A percentile compares a stretch with the other conserved stretches of the same genome.
Conservation (phyloP, 2,797 vertebrate genomes). For the Chaenodraco wilsoni region DNA sequence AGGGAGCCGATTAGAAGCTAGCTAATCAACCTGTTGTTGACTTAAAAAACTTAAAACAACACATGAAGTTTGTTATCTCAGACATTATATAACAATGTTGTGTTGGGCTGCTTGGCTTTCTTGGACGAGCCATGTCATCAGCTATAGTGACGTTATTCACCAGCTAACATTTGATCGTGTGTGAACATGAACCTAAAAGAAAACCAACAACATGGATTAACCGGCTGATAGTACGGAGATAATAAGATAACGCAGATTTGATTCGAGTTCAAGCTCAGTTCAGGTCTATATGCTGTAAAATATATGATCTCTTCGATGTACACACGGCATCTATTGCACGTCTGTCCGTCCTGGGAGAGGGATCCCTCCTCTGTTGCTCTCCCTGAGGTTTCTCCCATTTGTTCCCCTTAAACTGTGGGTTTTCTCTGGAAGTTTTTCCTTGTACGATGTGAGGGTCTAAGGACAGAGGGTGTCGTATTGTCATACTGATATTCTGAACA, state of each 20-base stretch:
- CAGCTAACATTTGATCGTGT: neutral
- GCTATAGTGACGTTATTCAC: neutral
- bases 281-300: no score
- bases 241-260: neutral
- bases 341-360: no score
- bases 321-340: no score
- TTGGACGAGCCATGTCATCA: neutral
- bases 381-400: no score
- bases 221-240: neutral
- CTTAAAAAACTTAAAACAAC: conserved; percentile 1
- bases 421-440: no score
- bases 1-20: neutral
- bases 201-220: neutral
- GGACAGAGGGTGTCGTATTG: no score
- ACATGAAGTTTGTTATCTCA: neutral
- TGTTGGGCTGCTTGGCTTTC: neutral
- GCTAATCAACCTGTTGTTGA: conserved; percentile 37
- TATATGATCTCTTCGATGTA: no score
- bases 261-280: neutral
- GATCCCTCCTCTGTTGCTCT: no score
- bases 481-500: no score
- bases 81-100: neutral
- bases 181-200: neutral
- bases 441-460: no score
- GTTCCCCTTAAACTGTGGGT: no score